Base-by-base conservation (phyloP, 2,888 invertebrate species). In the Dugesia japonica region DNA sequence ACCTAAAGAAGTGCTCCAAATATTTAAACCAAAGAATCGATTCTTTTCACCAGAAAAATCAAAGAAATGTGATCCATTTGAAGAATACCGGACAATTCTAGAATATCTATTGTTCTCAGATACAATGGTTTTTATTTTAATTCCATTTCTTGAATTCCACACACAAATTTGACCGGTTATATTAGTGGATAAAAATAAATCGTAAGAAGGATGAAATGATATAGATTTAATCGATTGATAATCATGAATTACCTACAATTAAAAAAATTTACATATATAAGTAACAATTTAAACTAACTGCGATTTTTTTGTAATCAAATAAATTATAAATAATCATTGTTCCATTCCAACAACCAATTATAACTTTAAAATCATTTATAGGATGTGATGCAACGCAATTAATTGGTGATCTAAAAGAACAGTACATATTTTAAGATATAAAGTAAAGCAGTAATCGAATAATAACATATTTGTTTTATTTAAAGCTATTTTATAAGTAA, bases 341-440 rank as follows among this genome's bases (percentile, higher is more conserved):
- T 56, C 56, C 56, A 56, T 56, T 56, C 56, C 56, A 56, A 56
- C 56, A 56, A 56, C 56, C 56, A 23, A 56, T n/a, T 4, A 56
- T 56, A 1, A 56, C 23, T 23, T 56, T 56, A 20, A 56, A 56
- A 56, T 56, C 56, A 56, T 56, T 56, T 9, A 13, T 23, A 23
- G 56, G 56, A 56, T 56, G 56, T n/a, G n/a, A 20, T 56, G 56
- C n/a, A 13, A 56, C 17, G 56, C 56, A 56, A 56, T 56, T 56
- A 56, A 56, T 56, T 56, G 56, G 56, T 4, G 56, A 56, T n/a
- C 56, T 56, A 56, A 56, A 56, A 56, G 7, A n/a, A n/a, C n/a
- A n/a, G n/a, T n/a, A n/a, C n/a, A n/a, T n/a, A n/a, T n/a, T n/a
- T n/a, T n/a, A n/a, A n/a, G n/a, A n/a, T n/a, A n/a, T n/a, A n/a